Percentiles rank a stretch among this genome's conserved stretches.
phyloP scores from a whole-genome alignment of 1,140 invertebrate species.

The Calycopis cecrops region DNA sequence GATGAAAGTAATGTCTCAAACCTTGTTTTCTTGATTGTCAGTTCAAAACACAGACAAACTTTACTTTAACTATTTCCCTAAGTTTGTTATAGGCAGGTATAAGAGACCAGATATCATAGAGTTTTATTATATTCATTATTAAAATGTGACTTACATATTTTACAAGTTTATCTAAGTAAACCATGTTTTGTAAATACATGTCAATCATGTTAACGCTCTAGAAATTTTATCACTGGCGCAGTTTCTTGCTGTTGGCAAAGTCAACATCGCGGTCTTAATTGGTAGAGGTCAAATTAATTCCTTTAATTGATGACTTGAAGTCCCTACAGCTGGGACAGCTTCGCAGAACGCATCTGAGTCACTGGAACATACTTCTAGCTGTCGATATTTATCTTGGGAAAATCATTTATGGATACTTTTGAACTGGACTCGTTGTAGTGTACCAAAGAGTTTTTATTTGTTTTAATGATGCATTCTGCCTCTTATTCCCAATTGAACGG shows the following conservation, averaged over 20 bases:
- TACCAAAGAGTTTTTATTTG: neutral
- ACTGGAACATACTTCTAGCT: neutral
- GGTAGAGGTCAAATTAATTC: slow-evolving; percentile 65
- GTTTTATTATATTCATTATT: too few species aligned
- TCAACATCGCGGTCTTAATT: slow-evolving; percentile 35
- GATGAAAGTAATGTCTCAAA: too few species aligned
- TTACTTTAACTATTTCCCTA: too few species aligned
- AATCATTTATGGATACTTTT: too few species aligned
- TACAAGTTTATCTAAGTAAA: neutral
- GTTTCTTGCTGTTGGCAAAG: neutral
- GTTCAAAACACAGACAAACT: too few species aligned
- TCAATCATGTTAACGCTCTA: neutral
- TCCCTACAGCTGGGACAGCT: slow-evolving; percentile 26
- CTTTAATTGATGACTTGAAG: slow-evolving; percentile 51
- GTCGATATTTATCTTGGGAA: neutral
- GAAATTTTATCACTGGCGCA: slow-evolving; percentile 7
- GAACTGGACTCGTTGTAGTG: neutral
- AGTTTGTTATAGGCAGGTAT: too few species aligned
- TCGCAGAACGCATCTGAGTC: slow-evolving; percentile 33
- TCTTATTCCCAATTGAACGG: slow-evolving; percentile 42
- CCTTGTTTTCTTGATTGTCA: too few species aligned
- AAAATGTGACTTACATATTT: too few species aligned
- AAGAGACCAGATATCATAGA: too few species aligned
- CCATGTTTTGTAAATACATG: neutral
- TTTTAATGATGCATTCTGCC: slow-evolving; percentile 13